A percentile compares a stretch with the other conserved stretches of the same genome.
These are phyloP conservation scores for Pelodiscus sinensis DNA, from an alignment of 2,113 vertebrate genomes.

Conservation along the genomic window DNA sequence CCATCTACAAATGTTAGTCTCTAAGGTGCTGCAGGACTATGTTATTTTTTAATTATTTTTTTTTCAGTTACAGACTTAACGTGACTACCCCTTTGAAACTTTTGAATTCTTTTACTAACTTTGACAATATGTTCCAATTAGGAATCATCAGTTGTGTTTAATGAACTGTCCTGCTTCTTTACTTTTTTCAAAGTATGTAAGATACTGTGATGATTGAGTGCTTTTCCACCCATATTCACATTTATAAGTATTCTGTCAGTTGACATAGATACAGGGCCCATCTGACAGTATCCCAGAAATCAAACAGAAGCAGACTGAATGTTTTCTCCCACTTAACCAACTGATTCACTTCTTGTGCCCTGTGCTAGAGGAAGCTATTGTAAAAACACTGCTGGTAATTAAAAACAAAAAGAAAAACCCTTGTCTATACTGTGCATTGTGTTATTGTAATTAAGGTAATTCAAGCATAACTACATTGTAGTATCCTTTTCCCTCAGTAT, in stretches of 20 bases:
- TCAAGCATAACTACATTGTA: slow-evolving; percentile 27
- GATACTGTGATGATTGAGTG: background rate
- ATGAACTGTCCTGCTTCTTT: background rate
- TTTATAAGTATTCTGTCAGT: slow-evolving; percentile 2
- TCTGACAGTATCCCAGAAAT: background rate
- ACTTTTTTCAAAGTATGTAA: background rate
- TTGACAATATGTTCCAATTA: background rate
- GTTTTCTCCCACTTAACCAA: slow-evolving; percentile 1
- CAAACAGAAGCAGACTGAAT: slow-evolving; percentile 1
- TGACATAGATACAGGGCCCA: slow-evolving; percentile 25
- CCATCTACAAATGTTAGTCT: too few species aligned
- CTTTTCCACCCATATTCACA: background rate
- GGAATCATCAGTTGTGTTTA: background rate
- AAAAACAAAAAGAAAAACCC: background rate
- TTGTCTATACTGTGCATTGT: slow-evolving; percentile 22
- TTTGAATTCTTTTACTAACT: slow-evolving; percentile 13
- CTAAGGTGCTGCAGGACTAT: too few species aligned
- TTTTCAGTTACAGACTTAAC: too few species aligned
- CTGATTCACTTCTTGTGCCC: background rate
- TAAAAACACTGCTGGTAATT: slow-evolving; percentile 2
- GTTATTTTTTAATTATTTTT: too few species aligned
- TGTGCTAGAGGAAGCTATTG: slow-evolving; percentile 7
- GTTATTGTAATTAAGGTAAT: slow-evolving; percentile 34
- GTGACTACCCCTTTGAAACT: too few species aligned
- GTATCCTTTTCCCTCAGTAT: background rate